A percentile compares a stretch with the other conserved stretches of the same genome.
phyloP scores from a whole-genome alignment of 2,113 vertebrate genomes.

The Plecotus auritus region DNA sequence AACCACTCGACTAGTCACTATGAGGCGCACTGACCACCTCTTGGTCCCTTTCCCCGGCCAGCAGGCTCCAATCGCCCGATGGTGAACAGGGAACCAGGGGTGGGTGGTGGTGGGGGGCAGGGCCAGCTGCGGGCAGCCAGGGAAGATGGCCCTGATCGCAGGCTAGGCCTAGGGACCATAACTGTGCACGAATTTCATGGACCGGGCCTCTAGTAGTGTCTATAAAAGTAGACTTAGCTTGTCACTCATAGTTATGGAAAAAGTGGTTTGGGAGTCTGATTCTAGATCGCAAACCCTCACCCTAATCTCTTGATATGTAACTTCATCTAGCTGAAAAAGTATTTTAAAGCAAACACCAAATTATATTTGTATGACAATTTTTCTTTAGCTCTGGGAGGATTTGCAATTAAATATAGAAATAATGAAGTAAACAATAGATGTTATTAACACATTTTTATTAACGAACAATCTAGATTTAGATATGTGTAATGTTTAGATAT shows the following conservation, averaged over 20 bases:
- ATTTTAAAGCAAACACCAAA: background rate
- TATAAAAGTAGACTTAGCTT: background rate
- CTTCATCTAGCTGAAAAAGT: background rate
- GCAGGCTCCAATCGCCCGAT: too few relatives aligned
- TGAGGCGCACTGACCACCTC: too few relatives aligned
- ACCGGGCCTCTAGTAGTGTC: too few relatives aligned
- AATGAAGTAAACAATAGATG: background rate
- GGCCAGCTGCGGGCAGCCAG: too few relatives aligned
- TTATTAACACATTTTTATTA: background rate
- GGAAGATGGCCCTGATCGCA: too few relatives aligned
- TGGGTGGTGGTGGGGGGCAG: too few relatives aligned
- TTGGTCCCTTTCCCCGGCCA: too few relatives aligned
- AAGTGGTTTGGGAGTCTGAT: background rate
- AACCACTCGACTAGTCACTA: too few relatives aligned
- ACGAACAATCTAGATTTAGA: background rate
- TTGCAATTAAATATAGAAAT: background rate
- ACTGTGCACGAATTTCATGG: too few relatives aligned
- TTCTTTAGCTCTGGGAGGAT: background rate
- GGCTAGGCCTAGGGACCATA: too few relatives aligned
- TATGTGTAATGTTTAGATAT: constrained; percentile 9
- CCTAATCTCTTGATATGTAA: background rate
- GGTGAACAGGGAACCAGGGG: too few relatives aligned
- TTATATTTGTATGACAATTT: background rate
- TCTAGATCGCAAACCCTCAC: background rate
- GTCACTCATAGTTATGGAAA: background rate